These are phyloP conservation scores for Cataglyphis rosenhaueri DNA, from an alignment of 2,888 invertebrate species.

Conservation along the genomic window DNA sequence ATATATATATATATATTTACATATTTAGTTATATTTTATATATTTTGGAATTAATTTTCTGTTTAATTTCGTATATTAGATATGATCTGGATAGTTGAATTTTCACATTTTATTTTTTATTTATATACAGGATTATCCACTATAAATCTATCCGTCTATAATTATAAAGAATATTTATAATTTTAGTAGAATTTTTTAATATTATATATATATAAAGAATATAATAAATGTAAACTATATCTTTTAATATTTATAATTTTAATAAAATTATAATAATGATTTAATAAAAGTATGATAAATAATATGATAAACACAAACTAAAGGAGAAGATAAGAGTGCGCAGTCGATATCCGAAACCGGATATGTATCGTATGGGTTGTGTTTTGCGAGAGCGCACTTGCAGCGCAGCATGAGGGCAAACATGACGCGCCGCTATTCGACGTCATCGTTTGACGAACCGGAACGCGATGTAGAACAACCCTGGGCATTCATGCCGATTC, in stretches of 20 bases:
- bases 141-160: no score
- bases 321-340: neutral
- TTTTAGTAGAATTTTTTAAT: no score
- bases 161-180: no score
- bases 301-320: constrained; percentile 6
- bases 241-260: neutral
- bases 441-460: constrained; percentile 60
- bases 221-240: no score
- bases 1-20: neutral
- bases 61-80: neutral
- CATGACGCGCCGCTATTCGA: constrained; percentile 65
- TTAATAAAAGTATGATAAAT: neutral
- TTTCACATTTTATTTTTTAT: no score
- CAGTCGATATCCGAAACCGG: constrained; percentile 63
- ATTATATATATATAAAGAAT: no score
- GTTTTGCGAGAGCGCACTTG: constrained; percentile 59
- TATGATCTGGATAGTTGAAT: neutral
- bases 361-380: constrained; percentile 49
- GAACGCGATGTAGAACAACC: constrained; percentile 63
- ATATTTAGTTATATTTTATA: neutral
- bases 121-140: no score
- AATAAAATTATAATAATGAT: neutral
- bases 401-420: constrained; percentile 59
- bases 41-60: neutral
- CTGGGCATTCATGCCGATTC: constrained; percentile 66